Percentiles rank a stretch among this genome's conserved stretches.
Evolutionary conservation across 2,888 invertebrate species (phyloP).

Genomic region (Melieria omissa): DNA sequence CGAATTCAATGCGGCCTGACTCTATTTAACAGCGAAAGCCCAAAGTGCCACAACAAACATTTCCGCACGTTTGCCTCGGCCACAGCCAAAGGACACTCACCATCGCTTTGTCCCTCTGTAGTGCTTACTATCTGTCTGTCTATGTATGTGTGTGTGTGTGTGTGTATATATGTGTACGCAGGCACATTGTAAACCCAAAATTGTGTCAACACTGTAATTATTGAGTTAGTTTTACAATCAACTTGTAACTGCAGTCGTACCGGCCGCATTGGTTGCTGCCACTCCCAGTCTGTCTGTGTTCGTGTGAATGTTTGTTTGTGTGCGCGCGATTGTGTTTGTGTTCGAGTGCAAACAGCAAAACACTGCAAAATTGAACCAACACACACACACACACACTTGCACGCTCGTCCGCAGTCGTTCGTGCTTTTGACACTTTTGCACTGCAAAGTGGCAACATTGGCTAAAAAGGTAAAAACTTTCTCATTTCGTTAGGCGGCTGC

Average conservation of each 20-base stretch:
- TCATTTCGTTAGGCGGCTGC: not conserved
- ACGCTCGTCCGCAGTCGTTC: slow-evolving; percentile 27
- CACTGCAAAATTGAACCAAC: not conserved
- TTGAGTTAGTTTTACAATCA: slow-evolving; percentile 33
- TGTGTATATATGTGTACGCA: not conserved
- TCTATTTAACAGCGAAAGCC: no score
- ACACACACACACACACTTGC: slow-evolving; percentile 6
- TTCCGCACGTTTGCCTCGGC: not conserved
- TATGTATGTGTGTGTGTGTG: slow-evolving; percentile 9
- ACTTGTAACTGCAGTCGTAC: slow-evolving; percentile 20
- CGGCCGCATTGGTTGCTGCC: not conserved
- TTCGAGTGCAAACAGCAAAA: not conserved
- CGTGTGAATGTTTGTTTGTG: not conserved
- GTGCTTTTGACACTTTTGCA: slow-evolving; percentile 42
- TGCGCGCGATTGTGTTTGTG: not conserved
- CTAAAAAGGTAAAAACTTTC: slow-evolving; percentile 23
- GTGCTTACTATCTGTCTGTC: no score
- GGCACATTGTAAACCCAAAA: slow-evolving; percentile 15
- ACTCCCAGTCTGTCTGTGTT: not conserved
- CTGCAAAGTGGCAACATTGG: slow-evolving; percentile 40
- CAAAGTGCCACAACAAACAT: not conserved
- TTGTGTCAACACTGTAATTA: slow-evolving; percentile 36
- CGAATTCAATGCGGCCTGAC: no score
- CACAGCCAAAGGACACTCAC: not conserved
- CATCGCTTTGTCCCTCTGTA: no score